Evolutionary conservation across 1,140 invertebrate species (phyloP), one percentile per base, ranked within the genome.

Genomic region (Pachypeltis micranthus): DNA sequence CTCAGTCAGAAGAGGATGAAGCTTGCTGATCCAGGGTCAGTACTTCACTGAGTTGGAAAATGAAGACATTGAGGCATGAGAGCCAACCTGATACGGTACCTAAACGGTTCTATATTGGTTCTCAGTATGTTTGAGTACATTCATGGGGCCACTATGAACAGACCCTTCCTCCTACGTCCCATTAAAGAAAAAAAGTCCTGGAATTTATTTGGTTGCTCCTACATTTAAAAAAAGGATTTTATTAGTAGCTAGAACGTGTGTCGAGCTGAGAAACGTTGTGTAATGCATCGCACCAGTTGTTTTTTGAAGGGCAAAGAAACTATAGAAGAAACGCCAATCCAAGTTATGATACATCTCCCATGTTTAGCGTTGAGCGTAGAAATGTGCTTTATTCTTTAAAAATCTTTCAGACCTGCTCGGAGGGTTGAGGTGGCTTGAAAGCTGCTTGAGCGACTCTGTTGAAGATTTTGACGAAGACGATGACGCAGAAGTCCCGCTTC

Each of bases 401-500:
- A 10, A 39, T 39, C 7, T 21, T 21, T 51, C 29, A 64, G 63
- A 64, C 55, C 28, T 64, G 26, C 1, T 19, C n/a, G 59, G 59
- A 54, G 63, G 63, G 1, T 51, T 64, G 27, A 23, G 55, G n/a
- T 64, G 63, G 63, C 21, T 64, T 21, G 28, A n/a, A 14, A 23
- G 26, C 2, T 28, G 28, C 26, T 47, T 64, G 26, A 34, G 31
- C 24, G 63, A 64, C 23, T 26, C 23, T 39, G 4, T 60, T 4
- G 57, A 60, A 27, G 63, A 64, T n/a, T 12, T 60, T 16, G 60
- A 44, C n/a, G 47, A 10, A 16, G 63, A 64, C 16, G 55, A 54
- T 61, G 26, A 28, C n/a, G 24, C 27, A 1, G 63, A 64, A 25
- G 63, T 64, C 19, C 63, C 63, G n/a, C 31, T 64, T 21, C 29